Percentiles rank a stretch among this genome's conserved stretches.
Evolutionary conservation across 35 echinoderm and acorn worm genomes (phyloP).

Genomic region (Ophioderma brevispina): DNA sequence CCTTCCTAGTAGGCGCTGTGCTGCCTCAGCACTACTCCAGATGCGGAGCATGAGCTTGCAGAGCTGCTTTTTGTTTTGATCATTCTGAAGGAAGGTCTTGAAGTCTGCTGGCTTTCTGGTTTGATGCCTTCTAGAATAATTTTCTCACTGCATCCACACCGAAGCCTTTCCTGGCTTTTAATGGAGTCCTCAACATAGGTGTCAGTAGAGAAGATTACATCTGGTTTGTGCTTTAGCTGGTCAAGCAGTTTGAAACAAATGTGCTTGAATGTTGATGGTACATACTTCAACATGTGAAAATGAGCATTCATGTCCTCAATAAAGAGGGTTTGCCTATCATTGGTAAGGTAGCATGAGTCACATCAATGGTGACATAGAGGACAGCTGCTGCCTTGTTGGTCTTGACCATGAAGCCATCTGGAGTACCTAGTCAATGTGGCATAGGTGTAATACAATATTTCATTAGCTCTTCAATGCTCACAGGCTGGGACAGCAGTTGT

Average conservation of each 20-base stretch:
- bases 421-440: constrained; percentile 55
- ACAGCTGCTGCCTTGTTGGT: constrained; percentile 57
- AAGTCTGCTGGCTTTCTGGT: too few relatives aligned
- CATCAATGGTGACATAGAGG: constrained; percentile 50
- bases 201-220: constrained; percentile 67
- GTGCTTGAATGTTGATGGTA: constrained; percentile 41
- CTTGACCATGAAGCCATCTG: constrained; percentile 29
- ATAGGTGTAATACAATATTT: constrained; percentile 64
- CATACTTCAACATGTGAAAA: constrained; percentile 30
- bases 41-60: constrained; percentile 26
- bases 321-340: constrained; percentile 16
- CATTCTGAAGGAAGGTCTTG: too few relatives aligned
- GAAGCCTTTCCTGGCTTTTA: too few relatives aligned
- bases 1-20: neutral
- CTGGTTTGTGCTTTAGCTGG: constrained; percentile 33
- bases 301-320: constrained; percentile 58
- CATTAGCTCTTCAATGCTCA: constrained; percentile 59
- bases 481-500: too few relatives aligned
- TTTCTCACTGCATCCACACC: constrained; percentile 39
- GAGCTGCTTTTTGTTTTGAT: too few relatives aligned
- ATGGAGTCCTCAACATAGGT: constrained; percentile 47
- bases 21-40: constrained; percentile 20
- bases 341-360: neutral
- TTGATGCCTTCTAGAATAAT: too few relatives aligned
- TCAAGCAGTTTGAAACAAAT: constrained; percentile 50